A percentile compares a stretch with the other conserved stretches of the same genome.
phyloP scores from a whole-genome alignment of 2,113 vertebrate genomes.

The Tragulus kanchil region DNA sequence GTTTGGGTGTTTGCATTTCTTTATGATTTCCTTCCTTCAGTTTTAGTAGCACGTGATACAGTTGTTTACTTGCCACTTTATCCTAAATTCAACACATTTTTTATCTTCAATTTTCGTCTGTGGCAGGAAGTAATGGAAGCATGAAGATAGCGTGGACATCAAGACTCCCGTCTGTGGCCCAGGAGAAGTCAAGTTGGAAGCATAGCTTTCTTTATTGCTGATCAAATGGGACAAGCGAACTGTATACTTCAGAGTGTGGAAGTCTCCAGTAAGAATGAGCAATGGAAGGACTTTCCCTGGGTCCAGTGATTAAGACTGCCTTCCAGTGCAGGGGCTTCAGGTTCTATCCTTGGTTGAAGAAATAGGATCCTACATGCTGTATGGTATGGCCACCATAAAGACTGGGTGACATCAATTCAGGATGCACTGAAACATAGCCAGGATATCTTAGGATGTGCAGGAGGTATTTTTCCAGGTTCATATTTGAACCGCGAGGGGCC shows the following conservation, averaged over 20 bases:
- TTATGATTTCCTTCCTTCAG: not conserved
- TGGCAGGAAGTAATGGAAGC: not conserved
- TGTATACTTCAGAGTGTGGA: not conserved
- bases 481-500: accelerated
- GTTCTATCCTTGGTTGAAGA: not conserved
- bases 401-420: not conserved
- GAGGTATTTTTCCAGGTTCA: not conserved
- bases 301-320: not conserved
- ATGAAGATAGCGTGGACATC: not conserved
- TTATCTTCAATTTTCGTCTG: not conserved
- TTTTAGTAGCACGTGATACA: not conserved
- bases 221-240: not conserved
- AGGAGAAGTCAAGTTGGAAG: too few relatives aligned
- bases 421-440: not conserved
- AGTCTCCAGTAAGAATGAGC: not conserved
- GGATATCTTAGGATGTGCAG: not conserved
- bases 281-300: not conserved
- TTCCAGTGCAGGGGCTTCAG: not conserved
- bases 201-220: not conserved
- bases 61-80: not conserved
- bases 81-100: constrained; percentile 8
- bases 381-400: not conserved
- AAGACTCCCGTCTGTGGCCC: too few relatives aligned
- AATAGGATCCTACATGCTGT: not conserved
- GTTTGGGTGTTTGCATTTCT: not conserved